phyloP scores from a whole-genome alignment of 2,888 invertebrate genomes.

The Petrolisthes cinctipes region DNA sequence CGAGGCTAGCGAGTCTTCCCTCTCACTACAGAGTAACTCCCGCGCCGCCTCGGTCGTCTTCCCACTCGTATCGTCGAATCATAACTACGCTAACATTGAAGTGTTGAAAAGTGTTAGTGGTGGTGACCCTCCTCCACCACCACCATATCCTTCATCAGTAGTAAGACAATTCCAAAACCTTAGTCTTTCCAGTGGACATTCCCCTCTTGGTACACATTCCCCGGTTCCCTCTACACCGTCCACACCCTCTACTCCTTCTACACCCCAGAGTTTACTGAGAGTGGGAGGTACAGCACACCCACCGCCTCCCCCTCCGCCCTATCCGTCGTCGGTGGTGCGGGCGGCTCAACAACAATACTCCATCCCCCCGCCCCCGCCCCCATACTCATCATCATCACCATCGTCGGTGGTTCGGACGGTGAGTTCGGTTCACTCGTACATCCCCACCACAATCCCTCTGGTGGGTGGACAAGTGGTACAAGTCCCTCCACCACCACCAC shows the following conservation, averaged over 20 bases:
- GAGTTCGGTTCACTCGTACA: slow-evolving; percentile 41
- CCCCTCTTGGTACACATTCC: slow-evolving; percentile 43
- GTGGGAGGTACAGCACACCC: slow-evolving; percentile 44
- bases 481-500: slow-evolving; percentile 52
- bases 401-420: slow-evolving; percentile 59
- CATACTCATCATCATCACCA: slow-evolving; percentile 60
- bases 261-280: slow-evolving; percentile 53
- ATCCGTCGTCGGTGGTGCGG: slow-evolving; percentile 59
- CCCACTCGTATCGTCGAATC: slow-evolving; percentile 59
- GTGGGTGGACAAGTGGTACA: slow-evolving; percentile 43
- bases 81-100: slow-evolving; percentile 65
- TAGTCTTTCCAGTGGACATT: slow-evolving; percentile 25
- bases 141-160: slow-evolving; percentile 59
- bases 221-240: slow-evolving; percentile 39
- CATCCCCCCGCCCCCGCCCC: slow-evolving; percentile 60
- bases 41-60: slow-evolving; percentile 50
- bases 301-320: slow-evolving; percentile 61
- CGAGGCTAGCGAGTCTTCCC: slow-evolving; percentile 54
- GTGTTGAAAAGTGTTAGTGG: slow-evolving; percentile 63
- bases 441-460: slow-evolving; percentile 31
- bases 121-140: slow-evolving; percentile 62
- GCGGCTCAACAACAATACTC: slow-evolving; percentile 43
- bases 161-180: slow-evolving; percentile 53
- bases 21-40: slow-evolving; percentile 38
- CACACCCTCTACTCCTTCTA: slow-evolving; percentile 50